Base-by-base conservation (phyloP, 2,888 invertebrate species). In the Drosophila incognita region DNA sequence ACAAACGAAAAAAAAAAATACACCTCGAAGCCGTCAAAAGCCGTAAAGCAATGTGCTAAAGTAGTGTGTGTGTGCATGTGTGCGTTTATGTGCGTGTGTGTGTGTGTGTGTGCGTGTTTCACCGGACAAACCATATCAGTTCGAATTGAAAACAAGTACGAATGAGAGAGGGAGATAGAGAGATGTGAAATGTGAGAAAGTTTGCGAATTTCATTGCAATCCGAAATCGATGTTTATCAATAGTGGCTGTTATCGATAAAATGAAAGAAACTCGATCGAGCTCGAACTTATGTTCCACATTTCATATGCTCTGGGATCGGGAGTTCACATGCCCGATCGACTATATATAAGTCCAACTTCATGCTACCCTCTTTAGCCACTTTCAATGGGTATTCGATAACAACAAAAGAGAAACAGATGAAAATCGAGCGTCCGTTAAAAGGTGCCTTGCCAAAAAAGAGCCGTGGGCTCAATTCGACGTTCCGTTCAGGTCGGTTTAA, bases 381-480 rank as follows among this genome's bases (percentile, higher is more conserved):
- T n/a, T n/a, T n/a, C 52, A n/a, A 21, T n/a, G 31, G 29, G 10
- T 27, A 15, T 29, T 13, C n/a, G 31, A 52, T n/a, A 31, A 11
- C 18, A n/a, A 29, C 6, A 33, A 33, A 33, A 18, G 18, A 10
- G 2, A 11, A 24, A 27, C 68, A 65, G 69, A 77, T 62, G 75
- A 67, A 80, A 83, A 80, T 72, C 69, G 78, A 86, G 74, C 81
- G 83, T 79, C 70, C 56, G 67, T 51, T 31, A 60, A 68, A 52
- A 53, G 66, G 35, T 33, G 42, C 40, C 29, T 31, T 40, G 38
- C 31, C 36, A 58, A 46, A 58, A 46, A 21, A 24, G 7, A 46
- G 57, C 64, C 35, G 21, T 31, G n/a, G 40, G 57, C 31, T 42
- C 38, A 56, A 2, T n/a, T 53, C 4, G 46, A 15, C 21, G 61